Conservation (phyloP, 1,140 invertebrate genomes). For the Bombus breviceps region DNA sequence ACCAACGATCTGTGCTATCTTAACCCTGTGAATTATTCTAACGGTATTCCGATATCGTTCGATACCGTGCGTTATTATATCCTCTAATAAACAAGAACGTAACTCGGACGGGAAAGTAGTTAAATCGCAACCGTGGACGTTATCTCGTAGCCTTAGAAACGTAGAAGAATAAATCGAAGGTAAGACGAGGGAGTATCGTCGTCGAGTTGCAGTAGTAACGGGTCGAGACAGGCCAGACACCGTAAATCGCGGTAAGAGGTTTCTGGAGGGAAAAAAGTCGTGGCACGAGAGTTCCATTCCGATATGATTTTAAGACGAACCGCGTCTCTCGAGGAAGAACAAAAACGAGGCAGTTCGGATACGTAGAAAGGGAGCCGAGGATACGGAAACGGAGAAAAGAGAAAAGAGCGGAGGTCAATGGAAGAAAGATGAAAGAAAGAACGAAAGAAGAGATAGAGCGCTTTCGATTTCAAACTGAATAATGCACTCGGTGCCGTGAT, state of each 20-base stretch:
- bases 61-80: not conserved
- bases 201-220: not conserved
- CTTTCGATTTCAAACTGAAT: conserved; percentile 59
- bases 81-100: not conserved
- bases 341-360: conserved; percentile 26
- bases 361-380: not conserved
- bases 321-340: not conserved
- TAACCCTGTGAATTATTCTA: not conserved
- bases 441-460: conserved; percentile 8
- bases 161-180: not conserved
- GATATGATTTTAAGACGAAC: conserved; percentile 1
- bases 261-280: not conserved
- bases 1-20: not conserved
- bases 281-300: not conserved
- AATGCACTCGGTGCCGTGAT: conserved; percentile 53
- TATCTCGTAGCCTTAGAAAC: not conserved
- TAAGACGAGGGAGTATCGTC: not conserved
- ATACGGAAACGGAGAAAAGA: not conserved
- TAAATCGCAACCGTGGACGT: not conserved
- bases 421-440: conserved; percentile 19
- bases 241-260: conserved; percentile 15
- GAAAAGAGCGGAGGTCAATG: not conserved
- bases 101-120: not conserved
- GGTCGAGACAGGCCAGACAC: not conserved
- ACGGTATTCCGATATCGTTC: conserved; percentile 4